phyloP scores from a whole-genome alignment of 1,140 invertebrate species.

The Pygmarrhopalites habei region DNA sequence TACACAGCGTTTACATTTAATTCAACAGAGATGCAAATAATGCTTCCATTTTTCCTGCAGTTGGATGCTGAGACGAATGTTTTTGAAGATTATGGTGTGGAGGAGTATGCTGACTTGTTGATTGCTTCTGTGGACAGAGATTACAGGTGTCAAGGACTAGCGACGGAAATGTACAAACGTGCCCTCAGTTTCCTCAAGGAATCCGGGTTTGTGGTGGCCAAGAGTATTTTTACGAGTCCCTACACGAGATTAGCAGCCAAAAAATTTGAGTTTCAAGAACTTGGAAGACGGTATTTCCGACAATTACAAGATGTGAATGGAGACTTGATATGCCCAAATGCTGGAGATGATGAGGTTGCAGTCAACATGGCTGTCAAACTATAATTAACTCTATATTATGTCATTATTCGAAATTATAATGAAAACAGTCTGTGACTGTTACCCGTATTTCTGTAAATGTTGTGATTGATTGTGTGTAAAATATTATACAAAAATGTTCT shows the following conservation, averaged over 20 bases:
- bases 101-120: conserved; percentile 1
- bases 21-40: background rate
- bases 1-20: background rate
- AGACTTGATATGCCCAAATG: background rate
- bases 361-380: background rate
- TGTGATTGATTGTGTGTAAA: no score
- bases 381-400: background rate
- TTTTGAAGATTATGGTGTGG: conserved; percentile 8
- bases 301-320: conserved; percentile 8
- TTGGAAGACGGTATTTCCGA: background rate
- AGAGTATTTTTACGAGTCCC: background rate
- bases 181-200: conserved; percentile 1
- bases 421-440: background rate
- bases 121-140: conserved; percentile 19
- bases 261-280: background rate
- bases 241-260: background rate
- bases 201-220: background rate
- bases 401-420: background rate
- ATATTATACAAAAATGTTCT: background rate
- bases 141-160: conserved; percentile 1
- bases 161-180: conserved; percentile 15
- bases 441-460: background rate
- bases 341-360: background rate
- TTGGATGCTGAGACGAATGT: background rate
- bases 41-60: background rate